These are phyloP conservation scores for Tricholauxania praeusta DNA, from an alignment of 2,888 invertebrate genomes.

Conservation along the genomic window DNA sequence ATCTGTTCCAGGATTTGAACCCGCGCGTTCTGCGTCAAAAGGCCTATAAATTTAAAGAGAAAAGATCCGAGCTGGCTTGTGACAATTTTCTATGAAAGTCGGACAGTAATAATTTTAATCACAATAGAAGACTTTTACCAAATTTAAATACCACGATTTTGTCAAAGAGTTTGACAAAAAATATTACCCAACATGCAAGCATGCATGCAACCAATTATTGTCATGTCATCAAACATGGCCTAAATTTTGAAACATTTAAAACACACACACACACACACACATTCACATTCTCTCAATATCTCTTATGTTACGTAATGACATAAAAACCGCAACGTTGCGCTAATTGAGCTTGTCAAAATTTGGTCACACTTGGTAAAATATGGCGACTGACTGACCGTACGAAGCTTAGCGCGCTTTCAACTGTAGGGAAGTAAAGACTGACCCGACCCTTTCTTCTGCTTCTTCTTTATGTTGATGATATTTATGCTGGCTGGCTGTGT, in stretches of 20 bases:
- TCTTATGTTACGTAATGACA: conserved; percentile 2
- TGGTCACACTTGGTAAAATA: conserved; percentile 14
- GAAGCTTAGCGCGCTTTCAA: background rate
- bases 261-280: background rate
- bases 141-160: background rate
- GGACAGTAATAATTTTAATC: background rate
- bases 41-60: too few relatives aligned
- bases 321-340: conserved; percentile 1
- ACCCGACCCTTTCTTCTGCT: too few relatives aligned
- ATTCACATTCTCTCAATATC: background rate
- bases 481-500: background rate
- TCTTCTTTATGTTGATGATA: background rate
- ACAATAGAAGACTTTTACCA: background rate
- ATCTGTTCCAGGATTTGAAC: too few relatives aligned
- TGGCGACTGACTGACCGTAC: background rate
- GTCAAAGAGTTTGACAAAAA: background rate
- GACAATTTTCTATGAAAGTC: too few relatives aligned
- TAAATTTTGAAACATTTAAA: background rate
- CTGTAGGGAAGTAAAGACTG: too few relatives aligned
- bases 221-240: conserved; percentile 10
- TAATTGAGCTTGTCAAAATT: conserved; percentile 21
- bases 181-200: background rate
- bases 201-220: background rate
- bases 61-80: too few relatives aligned
- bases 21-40: too few relatives aligned